These are phyloP conservation scores for Scalopus aquaticus DNA, from an alignment of 2,113 vertebrate genomes.

Conservation along the genomic window DNA sequence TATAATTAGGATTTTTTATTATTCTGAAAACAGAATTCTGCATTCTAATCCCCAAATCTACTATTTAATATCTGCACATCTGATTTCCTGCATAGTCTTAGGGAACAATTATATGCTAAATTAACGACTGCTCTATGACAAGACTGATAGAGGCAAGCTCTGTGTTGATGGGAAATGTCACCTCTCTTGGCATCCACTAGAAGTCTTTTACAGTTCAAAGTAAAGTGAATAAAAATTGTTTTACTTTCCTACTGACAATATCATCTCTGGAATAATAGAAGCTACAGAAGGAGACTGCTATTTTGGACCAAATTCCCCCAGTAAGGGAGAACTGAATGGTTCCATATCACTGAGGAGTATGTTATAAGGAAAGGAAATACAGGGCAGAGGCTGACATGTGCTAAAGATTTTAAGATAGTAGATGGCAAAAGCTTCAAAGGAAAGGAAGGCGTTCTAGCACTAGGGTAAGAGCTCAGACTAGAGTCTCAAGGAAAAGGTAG, in stretches of 20 bases:
- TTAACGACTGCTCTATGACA: neutral
- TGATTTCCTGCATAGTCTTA: neutral
- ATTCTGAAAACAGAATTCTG: neutral
- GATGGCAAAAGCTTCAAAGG: conserved; percentile 44
- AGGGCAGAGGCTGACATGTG: neutral
- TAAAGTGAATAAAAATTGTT: conserved; percentile 10
- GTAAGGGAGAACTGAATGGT: conserved; percentile 30
- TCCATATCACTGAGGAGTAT: conserved; percentile 14
- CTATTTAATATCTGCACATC: neutral
- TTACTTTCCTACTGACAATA: conserved; percentile 18
- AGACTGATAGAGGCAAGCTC: neutral
- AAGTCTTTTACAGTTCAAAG: neutral
- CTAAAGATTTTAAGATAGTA: conserved; percentile 41
- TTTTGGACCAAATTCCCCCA: conserved; percentile 38
- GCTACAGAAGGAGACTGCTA: conserved; percentile 21
- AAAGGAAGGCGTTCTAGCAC: neutral
- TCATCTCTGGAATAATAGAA: conserved; percentile 35
- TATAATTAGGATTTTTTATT: neutral
- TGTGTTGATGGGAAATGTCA: conserved; percentile 1
- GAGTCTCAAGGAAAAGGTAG: neutral
- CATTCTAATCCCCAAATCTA: neutral
- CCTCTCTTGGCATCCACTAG: conserved; percentile 1
- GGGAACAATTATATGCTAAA: neutral
- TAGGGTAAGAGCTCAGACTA: neutral
- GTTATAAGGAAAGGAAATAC: conserved; percentile 41